A percentile compares a stretch with the other conserved stretches of the same genome.
phyloP scores from a whole-genome alignment of 2,113 vertebrate genomes.

The Passer montanus region DNA sequence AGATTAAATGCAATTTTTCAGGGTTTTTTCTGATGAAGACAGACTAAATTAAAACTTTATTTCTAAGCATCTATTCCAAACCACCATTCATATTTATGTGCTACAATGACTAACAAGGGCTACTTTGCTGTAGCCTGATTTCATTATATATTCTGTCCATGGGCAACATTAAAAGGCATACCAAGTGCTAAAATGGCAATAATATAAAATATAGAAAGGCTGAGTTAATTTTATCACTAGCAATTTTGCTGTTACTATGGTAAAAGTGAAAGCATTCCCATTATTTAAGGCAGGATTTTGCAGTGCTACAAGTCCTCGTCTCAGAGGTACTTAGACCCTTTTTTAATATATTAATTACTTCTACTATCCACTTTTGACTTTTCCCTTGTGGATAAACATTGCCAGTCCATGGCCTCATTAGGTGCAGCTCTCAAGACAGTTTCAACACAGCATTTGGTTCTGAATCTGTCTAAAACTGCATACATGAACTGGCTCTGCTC shows the following conservation, averaged over 20 bases:
- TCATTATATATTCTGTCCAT: not conserved
- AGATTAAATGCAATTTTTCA: not conserved
- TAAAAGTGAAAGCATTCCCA: not conserved
- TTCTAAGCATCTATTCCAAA: not conserved
- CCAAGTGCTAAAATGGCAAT: not conserved
- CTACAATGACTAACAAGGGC: not conserved
- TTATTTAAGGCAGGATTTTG: constrained; percentile 1
- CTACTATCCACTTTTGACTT: not conserved
- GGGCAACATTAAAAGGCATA: not conserved
- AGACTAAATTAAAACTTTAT: not conserved
- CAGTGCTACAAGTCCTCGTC: not conserved
- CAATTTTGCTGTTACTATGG: constrained; percentile 26
- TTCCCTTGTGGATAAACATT: not conserved
- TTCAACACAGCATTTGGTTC: not conserved
- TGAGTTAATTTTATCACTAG: constrained; percentile 24
- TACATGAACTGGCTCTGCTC: not conserved
- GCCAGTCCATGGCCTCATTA: rapidly evolving
- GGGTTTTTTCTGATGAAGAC: not conserved
- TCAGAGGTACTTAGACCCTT: not conserved
- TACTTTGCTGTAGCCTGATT: not conserved
- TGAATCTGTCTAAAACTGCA: not conserved
- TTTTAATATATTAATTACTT: not conserved
- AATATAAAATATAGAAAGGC: not conserved
- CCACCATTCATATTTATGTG: not conserved
- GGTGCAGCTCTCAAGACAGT: not conserved